These are phyloP conservation scores for Sarcophaga carnaria DNA, from an alignment of 2,888 invertebrate genomes.

Conservation along the genomic window DNA sequence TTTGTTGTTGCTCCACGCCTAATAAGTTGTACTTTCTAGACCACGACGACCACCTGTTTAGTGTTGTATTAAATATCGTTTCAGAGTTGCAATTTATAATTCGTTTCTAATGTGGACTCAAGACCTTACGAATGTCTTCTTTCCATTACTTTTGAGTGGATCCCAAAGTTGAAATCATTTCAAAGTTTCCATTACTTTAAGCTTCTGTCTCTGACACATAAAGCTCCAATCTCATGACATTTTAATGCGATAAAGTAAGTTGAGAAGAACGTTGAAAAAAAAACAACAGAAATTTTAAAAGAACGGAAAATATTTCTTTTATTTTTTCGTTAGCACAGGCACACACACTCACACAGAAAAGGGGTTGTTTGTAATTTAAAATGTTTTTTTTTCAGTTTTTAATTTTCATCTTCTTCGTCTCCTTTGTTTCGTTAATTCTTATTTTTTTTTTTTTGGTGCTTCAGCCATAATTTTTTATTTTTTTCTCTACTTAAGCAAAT, in stretches of 20 bases:
- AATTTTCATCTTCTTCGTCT: conserved; percentile 60
- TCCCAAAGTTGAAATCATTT: no score
- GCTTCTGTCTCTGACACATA: conserved; percentile 19
- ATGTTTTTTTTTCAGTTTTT: conserved; percentile 60
- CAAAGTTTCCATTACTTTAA: conserved; percentile 1
- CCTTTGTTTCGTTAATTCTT: conserved; percentile 60
- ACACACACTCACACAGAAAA: conserved; percentile 30
- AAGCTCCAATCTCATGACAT: conserved; percentile 66
- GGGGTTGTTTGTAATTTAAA: conserved; percentile 70
- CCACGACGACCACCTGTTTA: no score
- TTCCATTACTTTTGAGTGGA: no score
- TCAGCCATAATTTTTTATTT: conserved; percentile 23
- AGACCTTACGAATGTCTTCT: no score
- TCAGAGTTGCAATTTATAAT: no score
- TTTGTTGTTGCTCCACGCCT: no score
- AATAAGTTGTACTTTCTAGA: no score
- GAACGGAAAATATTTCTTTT: conserved; percentile 46
- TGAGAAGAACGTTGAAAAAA: not conserved
- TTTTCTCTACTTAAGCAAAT: conserved; percentile 10
- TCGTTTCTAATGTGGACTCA: no score
- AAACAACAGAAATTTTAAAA: conserved; percentile 35
- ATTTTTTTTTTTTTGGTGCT: conserved; percentile 1
- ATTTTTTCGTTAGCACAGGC: conserved; percentile 52
- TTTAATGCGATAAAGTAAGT: conserved; percentile 66
- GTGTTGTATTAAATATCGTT: no score